Evolutionary conservation across 2,888 invertebrate genomes (phyloP).

Genomic region (Meghimatium bilineatum): DNA sequence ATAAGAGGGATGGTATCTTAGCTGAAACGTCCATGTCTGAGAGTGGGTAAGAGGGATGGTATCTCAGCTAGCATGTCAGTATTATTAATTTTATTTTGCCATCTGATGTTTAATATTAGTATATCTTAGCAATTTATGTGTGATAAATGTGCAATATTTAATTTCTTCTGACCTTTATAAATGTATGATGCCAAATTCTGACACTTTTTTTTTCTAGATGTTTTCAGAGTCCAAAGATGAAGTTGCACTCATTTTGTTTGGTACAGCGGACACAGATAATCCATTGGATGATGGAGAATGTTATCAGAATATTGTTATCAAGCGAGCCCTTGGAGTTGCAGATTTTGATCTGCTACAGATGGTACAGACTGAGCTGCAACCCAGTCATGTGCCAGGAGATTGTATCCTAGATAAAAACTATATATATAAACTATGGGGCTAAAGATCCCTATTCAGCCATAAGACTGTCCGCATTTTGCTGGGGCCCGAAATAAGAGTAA

Average conservation of each 20-base stretch:
- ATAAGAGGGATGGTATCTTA: too few relatives aligned
- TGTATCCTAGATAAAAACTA: too few relatives aligned
- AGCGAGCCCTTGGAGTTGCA: conserved; percentile 79
- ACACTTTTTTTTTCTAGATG: conserved; percentile 78
- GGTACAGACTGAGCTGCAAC: conserved; percentile 73
- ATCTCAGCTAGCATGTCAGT: too few relatives aligned
- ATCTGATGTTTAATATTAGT: too few relatives aligned
- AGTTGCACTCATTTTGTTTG: conserved; percentile 83
- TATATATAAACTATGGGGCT: too few relatives aligned
- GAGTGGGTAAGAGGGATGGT: too few relatives aligned
- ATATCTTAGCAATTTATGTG: too few relatives aligned
- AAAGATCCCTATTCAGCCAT: too few relatives aligned
- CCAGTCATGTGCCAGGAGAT: conserved; percentile 80
- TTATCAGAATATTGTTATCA: conserved; percentile 81
- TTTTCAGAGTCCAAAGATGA: conserved; percentile 83
- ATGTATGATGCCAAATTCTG: neutral
- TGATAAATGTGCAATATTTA: neutral
- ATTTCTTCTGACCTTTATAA: neutral
- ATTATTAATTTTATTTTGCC: too few relatives aligned
- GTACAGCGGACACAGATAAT: conserved; percentile 81
- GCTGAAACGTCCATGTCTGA: too few relatives aligned
- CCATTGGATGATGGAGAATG: conserved; percentile 75
- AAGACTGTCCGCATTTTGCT: too few relatives aligned
- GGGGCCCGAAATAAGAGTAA: too few relatives aligned
- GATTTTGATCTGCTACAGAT: conserved; percentile 82